Base-by-base conservation (phyloP, 2,797 vertebrate genomes). In the Alauda arvensis region DNA sequence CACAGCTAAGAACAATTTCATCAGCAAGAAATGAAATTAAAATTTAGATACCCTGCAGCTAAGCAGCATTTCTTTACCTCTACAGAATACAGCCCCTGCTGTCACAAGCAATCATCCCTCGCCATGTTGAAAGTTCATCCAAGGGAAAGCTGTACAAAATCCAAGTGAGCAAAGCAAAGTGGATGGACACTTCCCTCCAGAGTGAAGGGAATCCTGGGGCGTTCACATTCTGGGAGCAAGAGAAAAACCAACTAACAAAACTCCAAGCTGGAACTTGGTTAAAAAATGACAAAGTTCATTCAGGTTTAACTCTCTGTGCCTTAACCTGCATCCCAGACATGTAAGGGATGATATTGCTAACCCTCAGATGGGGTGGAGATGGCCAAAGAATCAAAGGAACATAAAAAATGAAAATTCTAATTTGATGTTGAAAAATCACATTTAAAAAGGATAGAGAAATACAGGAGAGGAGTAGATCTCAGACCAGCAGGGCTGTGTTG, bases 121-220 rank as follows among this genome's bases (percentile, higher is more conserved):
- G 1, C 39, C 1, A 1, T 1, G 13, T 0, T 31, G 49, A 53
- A 53, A 67, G 46, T 28, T 85, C 53, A 21, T 34, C 72, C 59
- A 28, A 18, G 7, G 4, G 29, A 67, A 70, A 75, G 40, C 46
- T 24, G 37, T 2, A 26, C 48, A 42, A 31, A 80, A 57, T 15
- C 52, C 42, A 52, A 43, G 43, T 0, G 9, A 74, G 9, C 34
- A 13, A 43, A 61, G 42, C 14, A 6, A 53, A 53, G 19, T 1
- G 14, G 33, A 18, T 3, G 8, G 2, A 3, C 12, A 6, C 33
- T 25, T 13, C 29, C 19, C 59, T 42, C 61, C 34, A 28, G 28
- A 52, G 43, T 9, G 5, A 12, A 48, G 8, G 26, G 20, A 83
- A 49, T 18, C 26, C 56, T 16, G 55, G 1, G 1, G 67, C 39